A percentile compares a stretch with the other conserved stretches of the same genome.
phyloP scores from a whole-genome alignment of 2,888 invertebrate species.

The Hipparchia sbordonii region DNA sequence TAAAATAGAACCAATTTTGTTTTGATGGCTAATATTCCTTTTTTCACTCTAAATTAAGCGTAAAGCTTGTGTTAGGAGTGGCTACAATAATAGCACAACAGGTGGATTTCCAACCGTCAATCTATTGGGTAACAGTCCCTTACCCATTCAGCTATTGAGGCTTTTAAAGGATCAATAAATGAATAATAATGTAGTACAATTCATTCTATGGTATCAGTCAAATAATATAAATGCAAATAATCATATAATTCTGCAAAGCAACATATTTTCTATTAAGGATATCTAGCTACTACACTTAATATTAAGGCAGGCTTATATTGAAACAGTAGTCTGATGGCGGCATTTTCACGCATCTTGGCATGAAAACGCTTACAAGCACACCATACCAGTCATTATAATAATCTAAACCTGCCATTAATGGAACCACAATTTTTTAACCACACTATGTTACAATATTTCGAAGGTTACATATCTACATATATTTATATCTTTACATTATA shows the following conservation, averaged over 20 bases:
- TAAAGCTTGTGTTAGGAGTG: too few relatives aligned
- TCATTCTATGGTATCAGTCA: neutral
- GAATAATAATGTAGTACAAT: too few relatives aligned
- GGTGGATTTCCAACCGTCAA: too few relatives aligned
- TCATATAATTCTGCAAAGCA: neutral
- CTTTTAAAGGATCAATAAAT: too few relatives aligned
- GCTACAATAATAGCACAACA: too few relatives aligned
- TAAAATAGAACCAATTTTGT: too few relatives aligned
- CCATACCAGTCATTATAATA: neutral
- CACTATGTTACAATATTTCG: conserved; percentile 12
- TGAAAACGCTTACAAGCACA: neutral
- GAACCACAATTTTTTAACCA: conserved; percentile 15
- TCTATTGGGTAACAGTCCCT: too few relatives aligned
- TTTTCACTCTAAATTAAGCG: too few relatives aligned
- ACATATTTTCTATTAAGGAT: neutral
- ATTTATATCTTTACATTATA: conserved; percentile 24
- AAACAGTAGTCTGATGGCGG: neutral
- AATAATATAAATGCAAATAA: conserved; percentile 11
- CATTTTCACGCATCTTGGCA: neutral
- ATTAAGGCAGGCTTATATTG: conserved; percentile 4
- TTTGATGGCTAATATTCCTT: too few relatives aligned
- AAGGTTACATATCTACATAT: conserved; percentile 22
- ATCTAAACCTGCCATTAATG: neutral
- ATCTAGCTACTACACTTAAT: conserved; percentile 6
- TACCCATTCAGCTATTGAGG: too few relatives aligned